Evolutionary conservation across 2,797 vertebrate species (phyloP).

Genomic region (Phoebastria nigripes): DNA sequence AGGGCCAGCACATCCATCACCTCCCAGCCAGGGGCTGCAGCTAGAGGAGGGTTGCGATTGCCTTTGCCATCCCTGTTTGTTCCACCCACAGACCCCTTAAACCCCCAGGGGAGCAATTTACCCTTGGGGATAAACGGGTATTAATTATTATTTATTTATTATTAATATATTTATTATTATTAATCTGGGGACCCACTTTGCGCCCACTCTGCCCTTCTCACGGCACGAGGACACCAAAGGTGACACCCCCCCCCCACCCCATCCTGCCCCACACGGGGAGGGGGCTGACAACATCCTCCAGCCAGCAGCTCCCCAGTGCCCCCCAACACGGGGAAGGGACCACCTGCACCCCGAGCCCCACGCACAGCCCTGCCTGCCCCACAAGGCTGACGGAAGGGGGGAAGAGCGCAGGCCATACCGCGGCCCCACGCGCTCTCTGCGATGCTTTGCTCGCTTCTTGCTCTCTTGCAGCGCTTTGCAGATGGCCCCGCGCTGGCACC

Average conservation of each 20-base stretch:
- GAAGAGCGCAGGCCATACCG: accelerated
- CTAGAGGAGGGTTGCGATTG: not conserved
- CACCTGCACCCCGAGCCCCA: not conserved
- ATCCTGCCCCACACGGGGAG: not conserved
- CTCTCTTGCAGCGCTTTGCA: not conserved
- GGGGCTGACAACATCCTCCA: not conserved
- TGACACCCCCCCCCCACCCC: too few relatives aligned
- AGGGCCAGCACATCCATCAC: not conserved
- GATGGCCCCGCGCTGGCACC: not conserved
- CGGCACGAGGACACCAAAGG: not conserved
- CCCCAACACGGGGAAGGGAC: not conserved
- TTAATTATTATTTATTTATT: too few relatives aligned
- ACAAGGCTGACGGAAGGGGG: accelerated
- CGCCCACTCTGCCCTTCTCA: not conserved
- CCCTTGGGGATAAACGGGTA: accelerated
- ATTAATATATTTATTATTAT: too few relatives aligned
- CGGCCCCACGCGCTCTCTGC: accelerated
- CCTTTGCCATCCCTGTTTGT: not conserved
- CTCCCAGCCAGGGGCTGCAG: not conserved
- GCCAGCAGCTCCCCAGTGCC: not conserved
- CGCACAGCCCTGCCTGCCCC: not conserved
- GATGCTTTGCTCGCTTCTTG: not conserved
- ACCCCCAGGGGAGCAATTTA: not conserved
- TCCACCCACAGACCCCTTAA: not conserved
- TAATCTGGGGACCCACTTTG: accelerated